These are phyloP conservation scores for Pampusana beccarii DNA, from an alignment of 2,113 vertebrate species.

Conservation along the genomic window DNA sequence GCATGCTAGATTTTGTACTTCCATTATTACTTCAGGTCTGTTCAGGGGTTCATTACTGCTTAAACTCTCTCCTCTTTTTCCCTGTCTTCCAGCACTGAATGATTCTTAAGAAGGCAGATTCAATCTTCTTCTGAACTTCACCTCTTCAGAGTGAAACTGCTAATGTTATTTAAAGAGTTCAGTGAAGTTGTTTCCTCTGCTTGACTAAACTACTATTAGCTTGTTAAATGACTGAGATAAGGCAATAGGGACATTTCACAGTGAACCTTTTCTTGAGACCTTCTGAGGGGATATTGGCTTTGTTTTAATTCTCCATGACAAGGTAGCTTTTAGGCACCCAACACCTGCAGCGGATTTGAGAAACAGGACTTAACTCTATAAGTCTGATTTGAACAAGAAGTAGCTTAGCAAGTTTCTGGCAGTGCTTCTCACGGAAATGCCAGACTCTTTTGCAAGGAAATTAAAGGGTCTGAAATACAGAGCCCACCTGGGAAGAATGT, in stretches of 20 bases:
- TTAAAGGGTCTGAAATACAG: background rate
- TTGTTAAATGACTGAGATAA: constrained; percentile 6
- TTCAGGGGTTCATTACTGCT: background rate
- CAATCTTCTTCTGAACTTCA: background rate
- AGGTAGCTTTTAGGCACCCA: background rate
- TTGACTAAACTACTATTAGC: constrained; percentile 17
- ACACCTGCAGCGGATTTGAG: background rate
- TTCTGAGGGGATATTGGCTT: background rate
- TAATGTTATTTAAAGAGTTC: constrained; percentile 7
- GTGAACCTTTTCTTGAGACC: background rate
- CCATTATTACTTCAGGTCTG: background rate
- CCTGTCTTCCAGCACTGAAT: background rate
- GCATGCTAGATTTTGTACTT: background rate
- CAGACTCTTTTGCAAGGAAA: constrained; percentile 26
- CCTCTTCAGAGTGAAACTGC: background rate
- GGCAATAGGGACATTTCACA: background rate
- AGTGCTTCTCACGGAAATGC: background rate
- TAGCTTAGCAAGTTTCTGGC: background rate
- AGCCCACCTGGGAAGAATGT: background rate
- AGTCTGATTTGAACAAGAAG: background rate
- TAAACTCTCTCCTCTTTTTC: background rate
- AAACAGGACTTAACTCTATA: background rate
- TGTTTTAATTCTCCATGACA: background rate
- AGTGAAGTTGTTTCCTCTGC: background rate
- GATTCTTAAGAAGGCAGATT: background rate